Conservation (phyloP, 2,797 vertebrate genomes). For the Loris lydekkerianus region DNA sequence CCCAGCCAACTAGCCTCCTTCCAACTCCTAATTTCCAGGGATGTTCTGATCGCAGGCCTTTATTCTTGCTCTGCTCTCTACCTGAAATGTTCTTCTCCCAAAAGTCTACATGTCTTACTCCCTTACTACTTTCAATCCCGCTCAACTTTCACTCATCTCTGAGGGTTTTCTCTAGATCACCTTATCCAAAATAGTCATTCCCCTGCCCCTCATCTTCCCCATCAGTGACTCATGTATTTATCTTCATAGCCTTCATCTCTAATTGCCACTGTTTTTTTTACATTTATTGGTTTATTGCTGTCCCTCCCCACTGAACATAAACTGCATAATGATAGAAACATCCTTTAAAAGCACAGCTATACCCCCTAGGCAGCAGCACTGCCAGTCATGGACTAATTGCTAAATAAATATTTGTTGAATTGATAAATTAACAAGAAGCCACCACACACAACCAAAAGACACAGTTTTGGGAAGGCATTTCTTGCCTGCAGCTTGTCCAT, state of each 20-base stretch:
- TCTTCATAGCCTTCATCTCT: neutral
- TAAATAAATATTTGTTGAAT: neutral
- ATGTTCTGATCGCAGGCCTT: neutral
- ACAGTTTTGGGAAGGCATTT: neutral
- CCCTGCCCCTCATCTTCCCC: fast-evolving
- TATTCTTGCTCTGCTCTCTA: neutral
- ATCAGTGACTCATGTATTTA: neutral
- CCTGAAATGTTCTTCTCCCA: neutral
- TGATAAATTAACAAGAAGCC: neutral
- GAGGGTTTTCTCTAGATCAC: neutral
- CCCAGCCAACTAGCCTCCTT: neutral
- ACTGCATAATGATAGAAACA: neutral
- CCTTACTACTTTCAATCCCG: neutral
- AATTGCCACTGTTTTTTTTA: neutral
- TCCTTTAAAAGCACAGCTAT: neutral
- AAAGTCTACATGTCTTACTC: neutral
- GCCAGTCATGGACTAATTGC: neutral
- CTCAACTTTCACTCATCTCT: neutral
- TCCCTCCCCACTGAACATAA: neutral
- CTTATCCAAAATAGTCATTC: neutral
- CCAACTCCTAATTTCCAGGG: neutral
- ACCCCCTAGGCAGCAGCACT: neutral
- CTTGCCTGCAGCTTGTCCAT: neutral
- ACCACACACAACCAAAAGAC: neutral
- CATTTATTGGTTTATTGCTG: neutral